phyloP scores from a whole-genome alignment of 2,113 vertebrate genomes.

The Rhinoptilus africanus region DNA sequence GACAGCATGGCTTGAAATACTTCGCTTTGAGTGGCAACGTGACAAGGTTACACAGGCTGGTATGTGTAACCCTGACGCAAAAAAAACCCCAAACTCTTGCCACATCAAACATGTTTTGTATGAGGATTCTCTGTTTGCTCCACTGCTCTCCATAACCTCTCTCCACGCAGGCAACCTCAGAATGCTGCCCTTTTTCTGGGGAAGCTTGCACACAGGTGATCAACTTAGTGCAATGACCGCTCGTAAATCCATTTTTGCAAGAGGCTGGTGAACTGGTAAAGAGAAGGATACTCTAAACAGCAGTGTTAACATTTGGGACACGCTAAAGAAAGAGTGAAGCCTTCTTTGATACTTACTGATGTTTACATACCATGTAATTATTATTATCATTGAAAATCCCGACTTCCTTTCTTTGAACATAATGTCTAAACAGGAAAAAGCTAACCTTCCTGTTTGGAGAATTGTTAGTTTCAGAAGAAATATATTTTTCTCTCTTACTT shows the following conservation, averaged over 20 bases:
- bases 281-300: neutral
- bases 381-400: slow-evolving; percentile 50
- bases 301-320: neutral
- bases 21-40: neutral
- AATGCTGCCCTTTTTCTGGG: neutral
- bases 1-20: neutral
- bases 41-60: neutral
- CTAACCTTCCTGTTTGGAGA: slow-evolving; percentile 62
- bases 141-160: neutral
- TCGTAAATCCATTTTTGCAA: neutral
- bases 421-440: slow-evolving; percentile 70
- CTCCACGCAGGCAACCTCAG: neutral
- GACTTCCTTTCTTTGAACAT: slow-evolving; percentile 62
- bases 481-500: slow-evolving; percentile 17
- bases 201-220: neutral
- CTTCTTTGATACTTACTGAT: slow-evolving; percentile 22
- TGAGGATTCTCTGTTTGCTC: neutral
- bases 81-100: neutral
- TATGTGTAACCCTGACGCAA: neutral
- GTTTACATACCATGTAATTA: slow-evolving; percentile 46
- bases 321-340: neutral
- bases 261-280: neutral
- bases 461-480: slow-evolving; percentile 25
- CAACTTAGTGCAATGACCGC: neutral
- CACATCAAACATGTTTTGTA: neutral